phyloP scores from a whole-genome alignment of 64 coral and sea anemone genomes.

The Montipora cactus region DNA sequence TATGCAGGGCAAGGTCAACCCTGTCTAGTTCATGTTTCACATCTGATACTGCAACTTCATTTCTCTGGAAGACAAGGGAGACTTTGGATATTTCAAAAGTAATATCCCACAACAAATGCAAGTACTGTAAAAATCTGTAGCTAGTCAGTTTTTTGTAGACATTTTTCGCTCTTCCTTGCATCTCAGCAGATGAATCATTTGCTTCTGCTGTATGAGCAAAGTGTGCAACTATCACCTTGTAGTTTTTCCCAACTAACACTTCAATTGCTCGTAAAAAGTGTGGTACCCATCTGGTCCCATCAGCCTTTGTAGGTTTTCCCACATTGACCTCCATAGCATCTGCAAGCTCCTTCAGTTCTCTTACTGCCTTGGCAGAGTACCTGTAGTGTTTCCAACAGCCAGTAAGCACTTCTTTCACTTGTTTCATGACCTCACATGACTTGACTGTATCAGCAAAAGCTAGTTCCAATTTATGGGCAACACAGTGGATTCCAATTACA shows the following conservation, averaged over 20 bases:
- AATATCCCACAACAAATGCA: conserved; percentile 65
- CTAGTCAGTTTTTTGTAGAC: conserved; percentile 17
- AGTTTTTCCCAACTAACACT: conserved; percentile 66
- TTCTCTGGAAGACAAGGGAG: conserved; percentile 70
- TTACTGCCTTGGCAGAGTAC: conserved; percentile 71
- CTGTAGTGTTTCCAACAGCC: conserved; percentile 73
- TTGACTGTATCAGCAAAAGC: conserved; percentile 56
- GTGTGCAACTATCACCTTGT: conserved; percentile 67
- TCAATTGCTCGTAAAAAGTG: conserved; percentile 55
- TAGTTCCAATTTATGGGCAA: conserved; percentile 26
- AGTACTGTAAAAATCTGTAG: conserved; percentile 15
- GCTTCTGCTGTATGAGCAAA: conserved; percentile 62
- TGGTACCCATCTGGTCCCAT: conserved; percentile 71
- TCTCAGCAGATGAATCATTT: conserved; percentile 31
- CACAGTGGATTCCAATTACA: conserved; percentile 35
- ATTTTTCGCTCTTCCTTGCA: conserved; percentile 28
- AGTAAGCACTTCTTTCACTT: conserved; percentile 56
- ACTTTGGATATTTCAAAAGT: conserved; percentile 45
- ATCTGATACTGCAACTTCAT: conserved; percentile 60
- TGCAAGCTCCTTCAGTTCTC: conserved; percentile 68
- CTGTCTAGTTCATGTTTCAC: conserved; percentile 75
- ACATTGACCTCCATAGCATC: conserved; percentile 70
- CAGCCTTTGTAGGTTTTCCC: conserved; percentile 63
- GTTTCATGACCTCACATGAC: conserved; percentile 45
- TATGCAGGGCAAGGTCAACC: conserved; percentile 38